Evolutionary conservation across 92 coral and sea anemone species (phyloP).

Genomic region (Palythoa grandis): DNA sequence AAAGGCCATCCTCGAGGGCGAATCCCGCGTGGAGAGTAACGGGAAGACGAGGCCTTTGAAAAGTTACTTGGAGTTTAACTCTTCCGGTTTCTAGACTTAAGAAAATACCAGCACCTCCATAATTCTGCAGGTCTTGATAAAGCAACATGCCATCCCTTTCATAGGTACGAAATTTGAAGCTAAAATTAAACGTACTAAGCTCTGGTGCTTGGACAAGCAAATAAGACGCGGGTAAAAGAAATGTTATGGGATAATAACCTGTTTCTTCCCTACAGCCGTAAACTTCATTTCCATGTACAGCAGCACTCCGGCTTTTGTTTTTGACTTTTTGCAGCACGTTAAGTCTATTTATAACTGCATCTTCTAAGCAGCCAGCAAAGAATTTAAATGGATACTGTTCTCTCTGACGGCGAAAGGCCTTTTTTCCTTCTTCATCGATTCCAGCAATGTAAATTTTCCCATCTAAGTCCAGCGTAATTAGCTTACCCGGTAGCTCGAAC

Average conservation of each 20-base stretch:
- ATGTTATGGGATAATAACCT: constrained; percentile 68
- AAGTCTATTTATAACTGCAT: constrained; percentile 46
- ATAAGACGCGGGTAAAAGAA: constrained; percentile 68
- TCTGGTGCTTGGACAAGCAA: constrained; percentile 50
- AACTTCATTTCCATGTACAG: constrained; percentile 50
- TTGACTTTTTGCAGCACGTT: constrained; percentile 57
- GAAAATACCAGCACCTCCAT: constrained; percentile 51
- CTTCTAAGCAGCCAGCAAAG: constrained; percentile 86
- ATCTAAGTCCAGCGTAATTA: constrained; percentile 57
- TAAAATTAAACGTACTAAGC: constrained; percentile 52
- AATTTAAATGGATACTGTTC: constrained; percentile 48
- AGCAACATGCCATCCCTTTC: constrained; percentile 75
- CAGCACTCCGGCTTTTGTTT: constrained; percentile 36
- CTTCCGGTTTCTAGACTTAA: constrained; percentile 64
- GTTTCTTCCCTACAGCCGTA: constrained; percentile 37
- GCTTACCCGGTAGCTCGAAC: constrained; percentile 51
- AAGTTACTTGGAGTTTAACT: constrained; percentile 62
- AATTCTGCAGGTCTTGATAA: constrained; percentile 53
- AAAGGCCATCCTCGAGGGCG: constrained; percentile 72
- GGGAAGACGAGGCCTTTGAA: constrained; percentile 35
- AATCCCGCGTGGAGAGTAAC: constrained; percentile 57
- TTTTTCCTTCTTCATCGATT: constrained; percentile 50
- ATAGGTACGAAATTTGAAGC: constrained; percentile 86
- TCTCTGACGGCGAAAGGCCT: constrained; percentile 34
- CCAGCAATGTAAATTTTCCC: constrained; percentile 71